Evolutionary conservation across 2,113 vertebrate genomes (phyloP).

Genomic region (Urocolius indicus): DNA sequence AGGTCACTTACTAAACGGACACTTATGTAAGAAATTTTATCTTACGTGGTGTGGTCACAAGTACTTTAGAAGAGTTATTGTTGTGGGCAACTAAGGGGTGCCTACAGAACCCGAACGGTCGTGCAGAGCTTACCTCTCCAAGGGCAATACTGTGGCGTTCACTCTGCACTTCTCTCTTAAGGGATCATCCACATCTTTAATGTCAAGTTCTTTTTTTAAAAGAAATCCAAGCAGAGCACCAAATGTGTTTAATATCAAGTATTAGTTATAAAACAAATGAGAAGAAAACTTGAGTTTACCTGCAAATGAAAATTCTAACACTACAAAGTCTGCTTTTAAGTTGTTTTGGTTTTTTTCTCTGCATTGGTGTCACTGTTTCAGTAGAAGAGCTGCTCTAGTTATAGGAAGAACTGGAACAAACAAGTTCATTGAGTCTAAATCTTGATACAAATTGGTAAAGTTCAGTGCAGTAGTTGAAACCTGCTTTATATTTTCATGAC

Average conservation of each 20-base stretch:
- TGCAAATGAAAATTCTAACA: background rate
- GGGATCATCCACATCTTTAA: background rate
- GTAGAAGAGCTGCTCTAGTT: background rate
- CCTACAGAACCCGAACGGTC: background rate
- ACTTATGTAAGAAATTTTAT: background rate
- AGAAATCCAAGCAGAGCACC: background rate
- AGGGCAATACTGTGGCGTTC: background rate
- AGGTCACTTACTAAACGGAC: background rate
- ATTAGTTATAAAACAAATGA: background rate
- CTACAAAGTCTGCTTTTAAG: background rate
- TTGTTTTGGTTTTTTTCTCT: fast-evolving
- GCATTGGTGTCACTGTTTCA: background rate
- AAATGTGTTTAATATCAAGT: background rate
- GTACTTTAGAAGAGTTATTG: background rate
- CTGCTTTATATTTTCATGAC: background rate
- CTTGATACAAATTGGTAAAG: background rate
- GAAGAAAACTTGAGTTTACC: background rate
- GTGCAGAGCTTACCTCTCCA: background rate
- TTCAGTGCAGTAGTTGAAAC: background rate
- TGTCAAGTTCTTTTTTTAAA: background rate
- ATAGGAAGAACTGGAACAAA: background rate
- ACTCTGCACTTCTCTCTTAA: background rate
- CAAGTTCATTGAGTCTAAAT: background rate
- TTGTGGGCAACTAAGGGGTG: background rate
- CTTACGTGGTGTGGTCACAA: background rate